Evolutionary conservation across 2,797 vertebrate species (phyloP).

Genomic region (Galagoides demidoff): DNA sequence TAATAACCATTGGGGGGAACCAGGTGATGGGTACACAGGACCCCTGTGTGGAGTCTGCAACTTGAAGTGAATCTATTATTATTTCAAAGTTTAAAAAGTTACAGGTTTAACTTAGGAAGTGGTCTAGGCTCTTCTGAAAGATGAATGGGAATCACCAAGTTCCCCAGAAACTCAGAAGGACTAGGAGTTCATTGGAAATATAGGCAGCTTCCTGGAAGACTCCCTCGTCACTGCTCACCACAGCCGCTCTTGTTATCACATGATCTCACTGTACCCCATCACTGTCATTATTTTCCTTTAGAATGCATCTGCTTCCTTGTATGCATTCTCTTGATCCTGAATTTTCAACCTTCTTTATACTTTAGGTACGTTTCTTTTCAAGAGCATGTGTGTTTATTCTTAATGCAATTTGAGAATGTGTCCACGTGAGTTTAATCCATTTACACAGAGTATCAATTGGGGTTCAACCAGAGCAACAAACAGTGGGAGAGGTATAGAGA

Average conservation of each 20-base stretch:
- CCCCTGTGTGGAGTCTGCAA: background rate
- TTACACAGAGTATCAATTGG: background rate
- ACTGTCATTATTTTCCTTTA: background rate
- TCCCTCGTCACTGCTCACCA: background rate
- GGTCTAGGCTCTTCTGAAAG: background rate
- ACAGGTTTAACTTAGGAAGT: background rate
- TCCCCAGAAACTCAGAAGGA: background rate
- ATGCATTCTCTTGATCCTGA: background rate
- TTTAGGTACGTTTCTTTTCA: background rate
- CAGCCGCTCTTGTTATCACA: background rate
- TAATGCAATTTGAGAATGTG: background rate
- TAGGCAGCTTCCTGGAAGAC: background rate
- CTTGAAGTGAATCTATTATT: background rate
- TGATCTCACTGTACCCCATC: background rate
- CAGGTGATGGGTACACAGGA: background rate
- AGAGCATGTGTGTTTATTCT: background rate
- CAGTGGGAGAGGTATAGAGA: background rate
- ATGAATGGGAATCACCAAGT: background rate
- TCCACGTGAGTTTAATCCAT: background rate
- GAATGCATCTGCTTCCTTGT: background rate
- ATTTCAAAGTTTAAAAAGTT: background rate
- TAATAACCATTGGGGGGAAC: background rate
- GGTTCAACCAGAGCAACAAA: conserved; percentile 9
- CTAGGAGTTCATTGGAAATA: background rate
- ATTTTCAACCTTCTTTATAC: background rate